phyloP scores from a whole-genome alignment of 1,140 invertebrate species.

The Lycorma delicatula region DNA sequence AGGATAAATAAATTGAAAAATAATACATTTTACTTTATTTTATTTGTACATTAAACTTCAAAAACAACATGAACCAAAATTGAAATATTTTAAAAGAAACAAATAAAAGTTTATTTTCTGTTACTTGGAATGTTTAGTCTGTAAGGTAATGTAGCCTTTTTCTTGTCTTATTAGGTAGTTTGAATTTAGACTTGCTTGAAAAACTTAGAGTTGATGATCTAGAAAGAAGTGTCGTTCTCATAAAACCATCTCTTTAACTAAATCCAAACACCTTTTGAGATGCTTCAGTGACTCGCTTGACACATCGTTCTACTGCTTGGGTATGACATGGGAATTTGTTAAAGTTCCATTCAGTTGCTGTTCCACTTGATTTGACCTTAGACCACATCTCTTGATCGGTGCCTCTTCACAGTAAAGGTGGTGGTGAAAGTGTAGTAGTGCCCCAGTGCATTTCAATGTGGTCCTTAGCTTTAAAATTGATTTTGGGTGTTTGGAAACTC shows the following conservation, averaged over 20 bases:
- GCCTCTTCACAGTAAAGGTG: constrained; percentile 10
- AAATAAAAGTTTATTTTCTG: no score
- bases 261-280: constrained; percentile 5
- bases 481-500: constrained; percentile 17
- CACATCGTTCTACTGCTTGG: constrained; percentile 27
- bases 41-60: no score
- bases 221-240: constrained; percentile 8
- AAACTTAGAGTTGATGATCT: no score
- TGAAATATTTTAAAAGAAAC: no score
- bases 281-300: constrained; percentile 25
- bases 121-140: no score
- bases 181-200: no score
- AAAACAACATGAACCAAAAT: no score
- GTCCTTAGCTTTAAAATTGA: constrained; percentile 22
- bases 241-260: constrained; percentile 20
- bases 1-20: no score
- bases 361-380: neutral
- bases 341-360: constrained; percentile 1
- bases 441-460: constrained; percentile 17
- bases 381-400: constrained; percentile 13
- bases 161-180: no score
- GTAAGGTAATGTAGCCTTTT: no score
- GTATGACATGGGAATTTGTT: constrained; percentile 25
- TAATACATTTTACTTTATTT: no score
- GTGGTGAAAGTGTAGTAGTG: constrained; percentile 10